phyloP scores from a whole-genome alignment of 2,888 invertebrate species.

The Lepidochrysops patricia region DNA sequence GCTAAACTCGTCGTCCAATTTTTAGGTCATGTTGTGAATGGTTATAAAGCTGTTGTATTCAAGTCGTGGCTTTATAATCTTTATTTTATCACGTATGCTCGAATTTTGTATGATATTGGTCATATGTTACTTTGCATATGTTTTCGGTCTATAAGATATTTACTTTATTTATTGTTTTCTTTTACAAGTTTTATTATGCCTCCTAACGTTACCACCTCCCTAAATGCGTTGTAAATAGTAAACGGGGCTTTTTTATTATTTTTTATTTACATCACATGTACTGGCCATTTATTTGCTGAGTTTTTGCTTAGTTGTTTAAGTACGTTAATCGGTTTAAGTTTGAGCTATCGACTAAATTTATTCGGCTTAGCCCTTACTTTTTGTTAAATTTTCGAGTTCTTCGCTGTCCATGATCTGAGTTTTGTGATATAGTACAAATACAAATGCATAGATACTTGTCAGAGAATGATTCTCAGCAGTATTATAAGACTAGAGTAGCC shows the following conservation, averaged over 20 bases:
- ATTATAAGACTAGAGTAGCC: slow-evolving; percentile 41
- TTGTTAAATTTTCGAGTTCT: slow-evolving; percentile 20
- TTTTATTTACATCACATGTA: slow-evolving; percentile 45
- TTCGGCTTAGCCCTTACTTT: slow-evolving; percentile 43
- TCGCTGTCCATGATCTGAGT: slow-evolving; percentile 26
- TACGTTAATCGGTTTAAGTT: slow-evolving; percentile 45
- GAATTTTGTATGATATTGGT: not conserved
- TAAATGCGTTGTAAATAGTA: slow-evolving; percentile 51
- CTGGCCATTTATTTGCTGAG: slow-evolving; percentile 32
- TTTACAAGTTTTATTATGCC: slow-evolving; percentile 26
- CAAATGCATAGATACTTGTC: slow-evolving; percentile 44
- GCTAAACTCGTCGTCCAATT: not conserved
- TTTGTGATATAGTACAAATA: slow-evolving; percentile 71
- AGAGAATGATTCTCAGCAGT: slow-evolving; percentile 48
- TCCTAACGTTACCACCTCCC: slow-evolving; percentile 47
- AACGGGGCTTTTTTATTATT: slow-evolving; percentile 45
- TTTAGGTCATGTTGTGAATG: too few relatives aligned
- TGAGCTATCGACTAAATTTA: slow-evolving; percentile 37
- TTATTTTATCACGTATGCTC: not conserved
- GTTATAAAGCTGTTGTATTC: too few relatives aligned
- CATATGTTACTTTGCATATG: slow-evolving; percentile 6
- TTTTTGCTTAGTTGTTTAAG: slow-evolving; percentile 40
- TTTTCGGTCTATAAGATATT: slow-evolving; percentile 2
- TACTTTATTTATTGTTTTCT: slow-evolving; percentile 11
- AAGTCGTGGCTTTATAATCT: not conserved